Percentiles rank a stretch among this genome's conserved stretches.
phyloP scores from a whole-genome alignment of 1,140 invertebrate genomes.

The Pseudomyrmex flavicornis region DNA sequence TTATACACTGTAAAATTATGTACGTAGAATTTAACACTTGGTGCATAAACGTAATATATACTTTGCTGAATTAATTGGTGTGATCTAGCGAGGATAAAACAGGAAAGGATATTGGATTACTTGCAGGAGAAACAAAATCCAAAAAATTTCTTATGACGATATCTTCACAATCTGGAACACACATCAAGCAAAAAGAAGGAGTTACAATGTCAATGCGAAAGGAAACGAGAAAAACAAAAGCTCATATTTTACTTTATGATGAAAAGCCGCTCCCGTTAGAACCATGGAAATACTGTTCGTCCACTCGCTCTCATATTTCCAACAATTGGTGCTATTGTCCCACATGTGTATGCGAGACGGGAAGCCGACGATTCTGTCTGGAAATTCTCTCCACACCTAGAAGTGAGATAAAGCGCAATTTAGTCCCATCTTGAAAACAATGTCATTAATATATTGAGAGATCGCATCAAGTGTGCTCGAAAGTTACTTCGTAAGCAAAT shows the following conservation, averaged over 20 bases:
- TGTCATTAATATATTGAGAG: background rate
- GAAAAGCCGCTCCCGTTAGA: constrained; percentile 96
- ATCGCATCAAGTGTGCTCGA: background rate
- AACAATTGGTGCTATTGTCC: constrained; percentile 93
- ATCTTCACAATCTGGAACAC: constrained; percentile 31
- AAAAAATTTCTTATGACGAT: constrained; percentile 5
- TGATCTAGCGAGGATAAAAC: background rate
- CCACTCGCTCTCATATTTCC: constrained; percentile 98
- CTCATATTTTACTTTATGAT: constrained; percentile 91
- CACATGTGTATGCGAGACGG: constrained; percentile 95
- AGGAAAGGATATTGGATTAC: constrained; percentile 15
- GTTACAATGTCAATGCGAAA: constrained; percentile 1
- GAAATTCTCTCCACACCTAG: constrained; percentile 97
- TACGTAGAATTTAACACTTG: background rate
- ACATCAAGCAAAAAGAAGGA: background rate
- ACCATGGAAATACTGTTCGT: constrained; percentile 97
- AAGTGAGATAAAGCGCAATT: constrained; percentile 71
- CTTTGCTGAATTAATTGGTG: constrained; percentile 26
- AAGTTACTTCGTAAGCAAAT: constrained; percentile 91
- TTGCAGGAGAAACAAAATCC: constrained; percentile 17
- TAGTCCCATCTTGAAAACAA: background rate
- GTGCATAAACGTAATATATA: background rate
- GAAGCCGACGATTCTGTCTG: constrained; percentile 96
- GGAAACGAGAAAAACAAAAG: background rate
- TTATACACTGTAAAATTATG: background rate